Base-by-base conservation (phyloP, 2,888 invertebrate species). In the Andrena dorsata region DNA sequence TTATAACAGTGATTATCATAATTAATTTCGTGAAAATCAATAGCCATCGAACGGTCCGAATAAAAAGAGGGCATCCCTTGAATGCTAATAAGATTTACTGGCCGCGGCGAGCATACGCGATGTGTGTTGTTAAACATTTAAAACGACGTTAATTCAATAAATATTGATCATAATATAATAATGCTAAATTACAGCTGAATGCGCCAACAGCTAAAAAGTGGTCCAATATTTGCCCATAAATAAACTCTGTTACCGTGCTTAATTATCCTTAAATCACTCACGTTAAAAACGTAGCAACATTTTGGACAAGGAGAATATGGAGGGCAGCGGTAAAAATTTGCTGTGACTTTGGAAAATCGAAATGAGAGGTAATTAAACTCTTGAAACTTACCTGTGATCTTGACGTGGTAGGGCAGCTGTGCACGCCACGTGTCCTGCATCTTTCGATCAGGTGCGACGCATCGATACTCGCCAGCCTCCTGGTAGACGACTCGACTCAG, bases 381-480 rank as follows among this genome's bases (percentile, higher is more conserved):
- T 26, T 13, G 23, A 2, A n/a, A 77, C 88, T 94, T 87, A 95
- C 95, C 95, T 82, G 94, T 94, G 61, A 95, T 94, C 88, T 94
- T 94, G 86, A 95, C 93, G 88, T 95, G 94, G 79, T 93, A 93
- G 60, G 94, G 93, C 76, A 93, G 84, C 84, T 94, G 94, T 41
- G 93, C 93, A 58, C 93, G 90, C 94, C 94, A 94, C 66, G 93
- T 92, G 82, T 92, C 93, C 85, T 93, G 93, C 91, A 93, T 93
- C 84, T 95, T 95, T 86, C 95, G 94, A 85, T 95, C 95, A 7
- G 95, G 95, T 8, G 95, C 96, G 61, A 96, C 96, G 93, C 97
- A 97, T 86, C 96, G 95, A 93, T 97, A 97, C 90, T 96, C 96
- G 23, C 97, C 97, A 41, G 96, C 97, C 91, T 97, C 97, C 92